These are phyloP conservation scores for Hermatobates lingyangjiaoensis DNA, from an alignment of 1,140 invertebrate genomes.

Conservation along the genomic window DNA sequence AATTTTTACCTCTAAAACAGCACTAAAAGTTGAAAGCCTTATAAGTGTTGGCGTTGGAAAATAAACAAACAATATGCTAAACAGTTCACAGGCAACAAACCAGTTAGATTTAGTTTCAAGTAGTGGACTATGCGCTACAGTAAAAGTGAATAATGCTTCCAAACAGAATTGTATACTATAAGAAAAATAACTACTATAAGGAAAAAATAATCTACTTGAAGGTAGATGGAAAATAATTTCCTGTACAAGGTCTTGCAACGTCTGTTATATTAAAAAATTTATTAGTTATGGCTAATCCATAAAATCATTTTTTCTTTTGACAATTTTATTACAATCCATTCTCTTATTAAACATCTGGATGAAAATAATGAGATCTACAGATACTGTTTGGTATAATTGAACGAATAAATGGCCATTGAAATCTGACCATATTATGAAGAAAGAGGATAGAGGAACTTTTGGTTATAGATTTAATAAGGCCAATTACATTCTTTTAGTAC, in stretches of 20 bases:
- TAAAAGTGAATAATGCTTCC: constrained; percentile 5
- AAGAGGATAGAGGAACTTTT: not conserved
- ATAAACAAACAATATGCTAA: too few relatives aligned
- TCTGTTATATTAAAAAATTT: constrained; percentile 7
- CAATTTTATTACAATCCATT: constrained; percentile 20
- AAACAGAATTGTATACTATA: constrained; percentile 10
- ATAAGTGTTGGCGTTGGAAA: too few relatives aligned
- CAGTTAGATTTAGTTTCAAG: constrained; percentile 12
- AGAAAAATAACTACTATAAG: too few relatives aligned
- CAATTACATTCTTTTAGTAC: constrained; percentile 2
- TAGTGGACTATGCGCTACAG: constrained; percentile 5
- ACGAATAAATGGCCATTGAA: constrained; percentile 6
- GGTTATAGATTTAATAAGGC: constrained; percentile 4
- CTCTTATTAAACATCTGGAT: not conserved
- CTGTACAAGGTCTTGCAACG: not conserved
- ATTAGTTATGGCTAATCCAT: not conserved
- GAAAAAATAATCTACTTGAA: too few relatives aligned
- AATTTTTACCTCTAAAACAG: too few relatives aligned
- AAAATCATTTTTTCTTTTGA: constrained; percentile 13
- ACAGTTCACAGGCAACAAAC: constrained; percentile 14
- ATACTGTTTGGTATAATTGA: constrained; percentile 2
- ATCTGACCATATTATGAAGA: not conserved
- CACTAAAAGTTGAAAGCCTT: too few relatives aligned
- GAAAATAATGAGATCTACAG: constrained; percentile 1
- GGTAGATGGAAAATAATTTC: constrained; percentile 1